Evolutionary conservation across 1,140 invertebrate species (phyloP), one percentile per base, ranked within the genome.

Genomic region (Eriocheir sinensis): DNA sequence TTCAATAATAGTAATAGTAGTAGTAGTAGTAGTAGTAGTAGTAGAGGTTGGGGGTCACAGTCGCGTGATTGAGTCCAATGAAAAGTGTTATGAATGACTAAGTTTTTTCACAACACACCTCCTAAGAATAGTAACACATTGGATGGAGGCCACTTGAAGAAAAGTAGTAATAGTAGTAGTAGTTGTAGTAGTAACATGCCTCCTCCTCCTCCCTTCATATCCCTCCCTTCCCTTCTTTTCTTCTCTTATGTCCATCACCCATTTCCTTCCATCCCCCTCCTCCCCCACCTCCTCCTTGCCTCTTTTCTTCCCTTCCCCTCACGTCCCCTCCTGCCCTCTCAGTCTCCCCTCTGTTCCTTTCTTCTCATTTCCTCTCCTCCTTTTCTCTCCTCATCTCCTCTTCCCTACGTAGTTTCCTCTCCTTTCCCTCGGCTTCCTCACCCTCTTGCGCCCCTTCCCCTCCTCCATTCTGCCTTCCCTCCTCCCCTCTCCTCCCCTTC

Each of bases 191-290:
- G 27, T 72, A 9, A 32, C 36, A 21, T 36, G 2, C 81, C 53
- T 38, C 88, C 80, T 86, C 41, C 60, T 32, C 32, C 38, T 80
- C 41, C 53, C 81, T 86, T 36, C 34, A 38, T 92, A 60, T 83
- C 91, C n/a, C 91, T 41, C 38, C 86, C 81, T 93, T n/a, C 81
- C 34, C 41, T 8, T 92, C 60, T 92, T 0, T 36, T 79, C n/a
- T 1, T n/a, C 53, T 34, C 34, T n/a, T n/a, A n/a, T n/a, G n/a
- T n/a, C 90, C 41, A 53, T 92, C 60, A 34, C 90, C 80, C 90
- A 15, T 36, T 91, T 36, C 36, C 90, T 92, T 12, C 32, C 27
- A 17, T 48, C 30, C 40, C 36, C 92, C 17, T 44, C 86, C 60
- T n/a, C 60, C 41, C 21, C 27, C 60, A 9, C 90, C 40, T 0